A percentile compares a stretch with the other conserved stretches of the same genome.
These are phyloP conservation scores for Zaprionus inermis DNA, from an alignment of 1,140 invertebrate genomes.

Conservation along the genomic window DNA sequence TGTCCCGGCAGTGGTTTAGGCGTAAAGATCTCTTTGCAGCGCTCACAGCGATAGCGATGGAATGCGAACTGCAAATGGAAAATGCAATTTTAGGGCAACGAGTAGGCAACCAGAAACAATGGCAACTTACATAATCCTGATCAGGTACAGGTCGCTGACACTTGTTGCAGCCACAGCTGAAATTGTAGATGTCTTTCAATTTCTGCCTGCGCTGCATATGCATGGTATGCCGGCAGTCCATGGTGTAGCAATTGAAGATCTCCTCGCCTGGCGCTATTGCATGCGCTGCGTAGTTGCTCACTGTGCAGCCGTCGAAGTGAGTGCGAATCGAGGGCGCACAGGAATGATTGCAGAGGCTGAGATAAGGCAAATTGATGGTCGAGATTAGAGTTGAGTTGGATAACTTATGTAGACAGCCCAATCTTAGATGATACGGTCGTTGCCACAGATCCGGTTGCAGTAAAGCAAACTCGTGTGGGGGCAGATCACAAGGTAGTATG, in stretches of 20 bases:
- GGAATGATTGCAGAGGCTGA: slow-evolving; percentile 72
- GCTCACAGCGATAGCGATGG: slow-evolving; percentile 68
- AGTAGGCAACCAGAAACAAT: neutral
- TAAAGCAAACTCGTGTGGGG: slow-evolving; percentile 40
- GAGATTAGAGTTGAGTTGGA: slow-evolving; percentile 23
- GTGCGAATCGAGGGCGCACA: slow-evolving; percentile 54
- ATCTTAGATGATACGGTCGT: slow-evolving; percentile 40
- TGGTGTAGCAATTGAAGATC: slow-evolving; percentile 73
- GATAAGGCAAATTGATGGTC: slow-evolving; percentile 70
- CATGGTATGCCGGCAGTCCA: slow-evolving; percentile 45
- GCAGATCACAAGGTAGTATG: slow-evolving; percentile 27
- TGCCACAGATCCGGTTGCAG: slow-evolving; percentile 58
- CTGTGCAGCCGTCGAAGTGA: slow-evolving; percentile 54
- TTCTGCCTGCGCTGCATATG: slow-evolving; percentile 23
- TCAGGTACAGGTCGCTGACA: slow-evolving; percentile 48
- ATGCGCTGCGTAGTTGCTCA: slow-evolving; percentile 38
- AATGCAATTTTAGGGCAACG: neutral
- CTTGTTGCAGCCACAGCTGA: slow-evolving; percentile 58
- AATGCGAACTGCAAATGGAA: slow-evolving; percentile 41
- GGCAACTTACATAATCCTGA: slow-evolving; percentile 61
- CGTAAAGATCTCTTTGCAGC: slow-evolving; percentile 39
- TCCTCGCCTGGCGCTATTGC: slow-evolving; percentile 47
- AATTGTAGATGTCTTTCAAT: slow-evolving; percentile 57
- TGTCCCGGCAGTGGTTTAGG: slow-evolving; percentile 1
- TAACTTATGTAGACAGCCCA: slow-evolving; percentile 60